These are phyloP conservation scores for Psococerastis gibbosa DNA, from an alignment of 2,888 invertebrate genomes.

Conservation along the genomic window DNA sequence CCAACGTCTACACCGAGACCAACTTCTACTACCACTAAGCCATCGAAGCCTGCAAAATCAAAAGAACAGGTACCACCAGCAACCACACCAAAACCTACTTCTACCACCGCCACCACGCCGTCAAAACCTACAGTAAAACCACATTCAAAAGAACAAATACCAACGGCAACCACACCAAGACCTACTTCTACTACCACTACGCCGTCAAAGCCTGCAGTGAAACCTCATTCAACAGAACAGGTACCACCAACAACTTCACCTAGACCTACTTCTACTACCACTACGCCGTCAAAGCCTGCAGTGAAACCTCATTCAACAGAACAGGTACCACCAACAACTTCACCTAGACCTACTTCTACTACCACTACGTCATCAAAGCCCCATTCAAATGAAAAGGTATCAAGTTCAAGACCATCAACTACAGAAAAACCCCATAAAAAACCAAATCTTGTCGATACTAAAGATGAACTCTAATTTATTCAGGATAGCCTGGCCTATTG, in stretches of 20 bases:
- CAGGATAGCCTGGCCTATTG: too few relatives aligned
- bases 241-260: conserved; percentile 15
- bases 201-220: conserved; percentile 11
- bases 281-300: conserved; percentile 16
- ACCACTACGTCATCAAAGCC: conserved; percentile 14
- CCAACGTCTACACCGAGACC: conserved; percentile 8
- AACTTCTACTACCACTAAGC: conserved; percentile 13
- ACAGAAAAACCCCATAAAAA: too few relatives aligned
- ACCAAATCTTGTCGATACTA: too few relatives aligned
- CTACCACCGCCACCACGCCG: conserved; percentile 16
- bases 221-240: conserved; percentile 15
- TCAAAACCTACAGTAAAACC: conserved; percentile 14
- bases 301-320: background rate
- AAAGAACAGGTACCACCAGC: conserved; percentile 14
- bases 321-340: conserved; percentile 14
- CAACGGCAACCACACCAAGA: conserved; percentile 17
- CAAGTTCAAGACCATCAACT: conserved; percentile 13
- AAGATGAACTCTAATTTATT: too few relatives aligned
- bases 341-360: conserved; percentile 19
- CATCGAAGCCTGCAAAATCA: too few relatives aligned
- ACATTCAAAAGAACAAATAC: background rate
- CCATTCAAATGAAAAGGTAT: conserved; percentile 16
- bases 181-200: conserved; percentile 18
- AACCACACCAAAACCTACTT: conserved; percentile 16
- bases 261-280: conserved; percentile 1